phyloP scores from a whole-genome alignment of 2,113 vertebrate species.

The Labrus mixtus region DNA sequence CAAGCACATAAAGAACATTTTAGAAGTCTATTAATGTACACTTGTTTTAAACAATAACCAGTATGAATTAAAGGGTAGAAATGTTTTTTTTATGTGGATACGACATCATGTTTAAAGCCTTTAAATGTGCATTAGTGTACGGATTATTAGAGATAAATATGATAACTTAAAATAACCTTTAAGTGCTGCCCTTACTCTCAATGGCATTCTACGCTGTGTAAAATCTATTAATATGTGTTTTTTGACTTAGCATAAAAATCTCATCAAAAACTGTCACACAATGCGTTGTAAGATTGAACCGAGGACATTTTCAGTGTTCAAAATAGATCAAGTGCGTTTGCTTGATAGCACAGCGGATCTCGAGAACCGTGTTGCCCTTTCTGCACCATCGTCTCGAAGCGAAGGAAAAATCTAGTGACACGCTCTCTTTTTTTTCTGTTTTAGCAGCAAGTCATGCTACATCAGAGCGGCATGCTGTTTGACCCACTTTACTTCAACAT shows the following conservation, averaged over 20 bases:
- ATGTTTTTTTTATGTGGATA: too few relatives aligned
- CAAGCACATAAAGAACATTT: too few relatives aligned
- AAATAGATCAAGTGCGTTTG: constrained; percentile 52
- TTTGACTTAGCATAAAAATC: constrained; percentile 10
- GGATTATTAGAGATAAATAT: too few relatives aligned
- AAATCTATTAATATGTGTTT: background rate
- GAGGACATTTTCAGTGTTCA: constrained; percentile 42
- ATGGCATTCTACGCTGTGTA: background rate
- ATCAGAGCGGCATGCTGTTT: constrained; percentile 67
- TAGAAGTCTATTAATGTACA: background rate
- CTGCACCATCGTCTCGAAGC: constrained; percentile 58
- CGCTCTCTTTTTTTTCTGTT: constrained; percentile 47
- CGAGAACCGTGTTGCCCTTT: constrained; percentile 24
- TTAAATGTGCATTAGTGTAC: too few relatives aligned
- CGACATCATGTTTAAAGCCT: too few relatives aligned
- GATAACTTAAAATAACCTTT: too few relatives aligned
- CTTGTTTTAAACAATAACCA: background rate
- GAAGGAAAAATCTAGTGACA: constrained; percentile 59
- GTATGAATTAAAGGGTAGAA: too few relatives aligned
- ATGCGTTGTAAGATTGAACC: constrained; percentile 13
- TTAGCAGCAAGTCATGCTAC: constrained; percentile 73
- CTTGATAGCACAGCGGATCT: constrained; percentile 2
- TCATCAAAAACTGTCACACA: constrained; percentile 16
- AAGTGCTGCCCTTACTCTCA: too few relatives aligned
- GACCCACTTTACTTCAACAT: constrained; percentile 75